These are phyloP conservation scores for Chelonoidis abingdonii DNA, from an alignment of 2,113 vertebrate genomes.

Conservation along the genomic window DNA sequence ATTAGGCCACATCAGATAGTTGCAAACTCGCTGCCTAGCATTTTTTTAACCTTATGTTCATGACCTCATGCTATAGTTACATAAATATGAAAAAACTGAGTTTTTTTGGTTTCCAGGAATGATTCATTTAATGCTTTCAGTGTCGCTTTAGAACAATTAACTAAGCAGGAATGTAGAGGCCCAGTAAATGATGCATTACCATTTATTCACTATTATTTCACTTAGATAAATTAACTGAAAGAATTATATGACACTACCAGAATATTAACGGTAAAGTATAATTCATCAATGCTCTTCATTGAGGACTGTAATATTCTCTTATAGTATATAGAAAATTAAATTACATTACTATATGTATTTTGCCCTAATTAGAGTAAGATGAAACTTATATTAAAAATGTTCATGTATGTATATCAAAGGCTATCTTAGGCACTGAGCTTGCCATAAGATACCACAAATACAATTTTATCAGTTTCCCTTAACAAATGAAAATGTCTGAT, in stretches of 20 bases:
- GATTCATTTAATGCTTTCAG: slow-evolving; percentile 5
- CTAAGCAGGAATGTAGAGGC: background rate
- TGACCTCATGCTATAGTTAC: background rate
- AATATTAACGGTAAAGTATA: background rate
- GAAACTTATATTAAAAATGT: background rate
- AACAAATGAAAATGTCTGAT: slow-evolving; percentile 12
- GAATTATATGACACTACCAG: background rate
- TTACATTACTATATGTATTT: slow-evolving; percentile 45
- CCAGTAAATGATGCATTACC: background rate
- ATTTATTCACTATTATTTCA: slow-evolving; percentile 27
- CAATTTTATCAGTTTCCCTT: background rate
- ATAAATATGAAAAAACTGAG: slow-evolving; percentile 23
- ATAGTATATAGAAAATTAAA: slow-evolving; percentile 36
- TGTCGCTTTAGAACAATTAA: slow-evolving; percentile 3
- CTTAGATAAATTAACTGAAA: slow-evolving; percentile 34
- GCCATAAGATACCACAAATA: slow-evolving; percentile 37
- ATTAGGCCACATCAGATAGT: slow-evolving; percentile 34
- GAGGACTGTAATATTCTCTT: background rate
- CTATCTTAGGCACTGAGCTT: slow-evolving; percentile 33
- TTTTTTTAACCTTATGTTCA: background rate
- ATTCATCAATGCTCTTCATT: background rate
- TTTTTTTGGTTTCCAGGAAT: slow-evolving; percentile 41
- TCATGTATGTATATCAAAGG: background rate
- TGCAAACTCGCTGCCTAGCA: slow-evolving; percentile 16
- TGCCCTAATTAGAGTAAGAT: slow-evolving; percentile 19